Percentiles rank a stretch among this genome's conserved stretches.
Evolutionary conservation across 2,113 vertebrate genomes (phyloP).

Genomic region (Dasyurus viverrinus): DNA sequence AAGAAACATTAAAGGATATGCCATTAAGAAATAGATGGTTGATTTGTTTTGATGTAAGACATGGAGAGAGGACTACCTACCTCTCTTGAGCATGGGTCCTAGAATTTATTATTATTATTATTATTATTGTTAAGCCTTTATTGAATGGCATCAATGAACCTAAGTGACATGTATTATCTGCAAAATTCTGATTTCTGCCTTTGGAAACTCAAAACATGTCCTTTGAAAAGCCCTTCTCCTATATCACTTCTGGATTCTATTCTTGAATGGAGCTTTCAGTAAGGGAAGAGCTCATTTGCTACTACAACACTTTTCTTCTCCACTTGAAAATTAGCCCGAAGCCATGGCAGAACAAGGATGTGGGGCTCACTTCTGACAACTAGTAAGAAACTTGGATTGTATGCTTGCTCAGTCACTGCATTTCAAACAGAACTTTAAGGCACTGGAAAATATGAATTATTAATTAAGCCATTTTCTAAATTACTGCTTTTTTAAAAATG

Average conservation of each 20-base stretch:
- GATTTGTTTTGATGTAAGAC: slow-evolving; percentile 42
- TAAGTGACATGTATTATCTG: neutral
- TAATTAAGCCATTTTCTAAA: neutral
- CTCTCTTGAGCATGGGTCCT: neutral
- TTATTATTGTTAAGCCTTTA: slow-evolving; percentile 10
- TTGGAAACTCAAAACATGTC: neutral
- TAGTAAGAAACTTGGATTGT: neutral
- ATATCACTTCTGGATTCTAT: neutral
- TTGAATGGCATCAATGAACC: neutral
- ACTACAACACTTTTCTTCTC: neutral
- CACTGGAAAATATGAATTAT: neutral
- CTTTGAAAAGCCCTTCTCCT: neutral
- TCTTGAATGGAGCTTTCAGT: neutral
- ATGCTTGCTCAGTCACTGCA: neutral
- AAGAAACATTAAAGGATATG: slow-evolving; percentile 37
- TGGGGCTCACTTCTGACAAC: neutral
- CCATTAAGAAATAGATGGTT: slow-evolving; percentile 26
- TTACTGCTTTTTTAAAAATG: neutral
- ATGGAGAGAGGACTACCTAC: neutral
- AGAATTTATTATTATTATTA: neutral
- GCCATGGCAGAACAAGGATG: neutral
- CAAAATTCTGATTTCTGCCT: neutral
- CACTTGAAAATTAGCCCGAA: neutral
- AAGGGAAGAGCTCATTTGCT: neutral
- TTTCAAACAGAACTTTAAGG: neutral